These are phyloP conservation scores for Trachythela sp. DNA, from an alignment of 64 coral and sea anemone species.

Conservation along the genomic window DNA sequence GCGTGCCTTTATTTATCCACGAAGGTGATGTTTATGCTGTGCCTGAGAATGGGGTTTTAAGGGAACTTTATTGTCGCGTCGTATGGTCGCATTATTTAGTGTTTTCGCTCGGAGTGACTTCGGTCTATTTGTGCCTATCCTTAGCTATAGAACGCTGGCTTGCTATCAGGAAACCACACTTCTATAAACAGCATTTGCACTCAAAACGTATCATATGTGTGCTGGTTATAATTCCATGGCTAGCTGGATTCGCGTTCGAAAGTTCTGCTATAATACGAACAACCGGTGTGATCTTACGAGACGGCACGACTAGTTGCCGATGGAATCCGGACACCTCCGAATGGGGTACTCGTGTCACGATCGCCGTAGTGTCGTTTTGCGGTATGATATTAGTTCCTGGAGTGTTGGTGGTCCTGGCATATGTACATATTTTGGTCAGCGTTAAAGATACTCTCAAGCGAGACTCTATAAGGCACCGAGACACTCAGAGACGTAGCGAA, in stretches of 20 bases:
- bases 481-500: too few relatives aligned
- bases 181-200: not conserved
- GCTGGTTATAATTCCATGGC: not conserved
- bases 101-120: not conserved
- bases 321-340: not conserved
- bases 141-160: not conserved
- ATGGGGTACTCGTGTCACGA: not conserved
- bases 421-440: not conserved
- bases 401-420: not conserved
- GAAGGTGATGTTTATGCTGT: not conserved
- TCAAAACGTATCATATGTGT: not conserved
- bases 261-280: not conserved
- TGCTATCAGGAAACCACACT: not conserved
- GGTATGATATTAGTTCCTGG: not conserved
- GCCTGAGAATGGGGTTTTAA: not conserved
- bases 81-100: constrained; percentile 1
- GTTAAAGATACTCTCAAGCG: not conserved
- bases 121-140: not conserved
- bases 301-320: not conserved
- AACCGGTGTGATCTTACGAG: not conserved
- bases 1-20: not conserved
- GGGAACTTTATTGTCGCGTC: not conserved
- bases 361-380: not conserved
- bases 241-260: not conserved
- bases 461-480: not conserved